Base-by-base conservation (phyloP, 1,140 invertebrate genomes). In the Hydropsyche tenuis region DNA sequence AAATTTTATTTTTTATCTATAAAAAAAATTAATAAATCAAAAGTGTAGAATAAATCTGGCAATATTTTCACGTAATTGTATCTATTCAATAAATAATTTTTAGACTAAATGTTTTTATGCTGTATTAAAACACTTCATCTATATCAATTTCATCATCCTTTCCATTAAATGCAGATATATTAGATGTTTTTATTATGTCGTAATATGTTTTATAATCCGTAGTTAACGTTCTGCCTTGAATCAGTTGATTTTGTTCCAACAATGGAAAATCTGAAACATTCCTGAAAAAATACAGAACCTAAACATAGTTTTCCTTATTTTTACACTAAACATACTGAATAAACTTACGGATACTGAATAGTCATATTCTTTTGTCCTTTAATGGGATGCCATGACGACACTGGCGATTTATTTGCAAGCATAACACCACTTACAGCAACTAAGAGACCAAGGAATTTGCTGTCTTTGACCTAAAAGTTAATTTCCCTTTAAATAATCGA, bases 311-410 rank as follows among this genome's bases (percentile, higher is more conserved):
- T 27, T 14, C 4, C 4, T n/a, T 4, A 48, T 48, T 48, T 18
- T 3, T 3, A 48, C 46, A 3, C 4, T 6, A n/a, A 18, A 14
- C 2, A 6, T 14, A 48, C 4, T 1, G 5, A 56, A 30, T 9
- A 45, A 25, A 65, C 53, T 65, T 42, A 81, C 84, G 83, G 83
- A 80, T 84, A 85, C 77, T 80, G 76, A 75, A 83, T 80, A 78
- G 80, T 85, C 79, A 81, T 82, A 77, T 82, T 82, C 76, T 84
- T 85, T 27, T 83, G 82, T 20, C 88, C 91, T 76, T 84, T 86
- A 0, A 92, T 89, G 53, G 90, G 91, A 84, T 91, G 91, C 91
- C 91, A 92, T 16, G 87, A 87, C 45, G 86, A 87, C 0, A 90
- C 85, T 25, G 90, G 90, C 27, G 87, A 85, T 76, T 87, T 84